Conservation (phyloP, 2,113 vertebrate species). For the Steatornis caripensis region DNA sequence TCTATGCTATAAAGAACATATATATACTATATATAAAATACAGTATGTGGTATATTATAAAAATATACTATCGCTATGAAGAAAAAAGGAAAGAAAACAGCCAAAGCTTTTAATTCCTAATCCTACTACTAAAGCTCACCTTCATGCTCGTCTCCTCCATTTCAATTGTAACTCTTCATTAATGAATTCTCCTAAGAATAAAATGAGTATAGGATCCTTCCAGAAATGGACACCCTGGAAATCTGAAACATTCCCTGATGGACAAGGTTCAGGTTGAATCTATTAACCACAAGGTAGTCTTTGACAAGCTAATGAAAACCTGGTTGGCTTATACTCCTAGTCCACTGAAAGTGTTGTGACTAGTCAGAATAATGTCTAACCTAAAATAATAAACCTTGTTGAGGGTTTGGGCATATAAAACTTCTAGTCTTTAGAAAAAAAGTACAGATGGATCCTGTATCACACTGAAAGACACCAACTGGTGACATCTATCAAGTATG, state of each 20-base stretch:
- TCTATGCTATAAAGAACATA: too few species aligned
- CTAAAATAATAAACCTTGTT: neutral
- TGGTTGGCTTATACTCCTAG: neutral
- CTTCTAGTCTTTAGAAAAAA: neutral
- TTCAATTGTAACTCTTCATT: neutral
- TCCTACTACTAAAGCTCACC: neutral
- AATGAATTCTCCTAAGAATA: neutral
- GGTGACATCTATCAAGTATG: neutral
- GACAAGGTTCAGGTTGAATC: neutral
- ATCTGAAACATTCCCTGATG: neutral
- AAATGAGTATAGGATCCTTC: neutral
- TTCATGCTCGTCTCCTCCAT: neutral
- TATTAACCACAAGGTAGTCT: neutral
- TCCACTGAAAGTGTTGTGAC: neutral
- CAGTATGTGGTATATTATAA: too few species aligned
- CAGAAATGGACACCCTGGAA: neutral
- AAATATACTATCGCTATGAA: neutral
- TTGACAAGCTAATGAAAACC: neutral
- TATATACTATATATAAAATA: too few species aligned
- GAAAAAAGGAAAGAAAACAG: neutral
- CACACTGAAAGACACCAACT: neutral
- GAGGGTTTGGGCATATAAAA: neutral
- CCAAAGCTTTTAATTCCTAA: neutral
- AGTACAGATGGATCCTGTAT: neutral
- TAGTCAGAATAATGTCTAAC: neutral